Conservation (phyloP, 2,888 invertebrate species). For the Zele albiditarsus region DNA sequence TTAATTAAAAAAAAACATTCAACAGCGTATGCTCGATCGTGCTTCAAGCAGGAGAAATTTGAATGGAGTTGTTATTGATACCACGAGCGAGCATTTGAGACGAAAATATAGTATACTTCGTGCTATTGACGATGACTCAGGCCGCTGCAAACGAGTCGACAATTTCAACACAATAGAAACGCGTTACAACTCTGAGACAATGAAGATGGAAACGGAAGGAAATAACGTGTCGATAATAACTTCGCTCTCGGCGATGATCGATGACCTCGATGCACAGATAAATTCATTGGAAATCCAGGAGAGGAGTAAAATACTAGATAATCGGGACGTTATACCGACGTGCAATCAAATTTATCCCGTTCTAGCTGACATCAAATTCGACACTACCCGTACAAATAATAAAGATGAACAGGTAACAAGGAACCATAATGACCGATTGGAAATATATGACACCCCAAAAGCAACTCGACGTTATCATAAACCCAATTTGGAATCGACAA, state of each 20-base stretch:
- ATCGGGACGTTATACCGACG: not conserved
- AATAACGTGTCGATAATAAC: constrained; percentile 19
- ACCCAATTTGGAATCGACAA: constrained; percentile 59
- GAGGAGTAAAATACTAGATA: not conserved
- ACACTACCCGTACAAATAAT: not conserved
- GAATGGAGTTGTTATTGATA: constrained; percentile 31
- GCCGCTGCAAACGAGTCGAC: constrained; percentile 16
- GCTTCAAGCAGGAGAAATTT: constrained; percentile 34
- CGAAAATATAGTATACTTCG: constrained; percentile 37
- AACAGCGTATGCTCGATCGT: constrained; percentile 47
- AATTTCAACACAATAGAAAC: constrained; percentile 6
- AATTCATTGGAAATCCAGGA: constrained; percentile 40
- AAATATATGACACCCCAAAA: constrained; percentile 42
- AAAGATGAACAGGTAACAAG: not conserved
- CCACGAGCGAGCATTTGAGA: constrained; percentile 29
- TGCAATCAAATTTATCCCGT: constrained; percentile 36
- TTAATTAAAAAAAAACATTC: not conserved
- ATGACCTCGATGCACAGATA: constrained; percentile 46
- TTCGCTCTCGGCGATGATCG: constrained; percentile 41
- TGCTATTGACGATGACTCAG: constrained; percentile 38
- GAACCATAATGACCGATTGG: constrained; percentile 22
- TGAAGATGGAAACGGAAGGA: constrained; percentile 23
- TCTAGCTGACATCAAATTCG: constrained; percentile 32
- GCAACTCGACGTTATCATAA: constrained; percentile 35
- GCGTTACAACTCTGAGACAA: constrained; percentile 12